Evolutionary conservation across 2,888 invertebrate species (phyloP).

Genomic region (Netelia melanura): DNA sequence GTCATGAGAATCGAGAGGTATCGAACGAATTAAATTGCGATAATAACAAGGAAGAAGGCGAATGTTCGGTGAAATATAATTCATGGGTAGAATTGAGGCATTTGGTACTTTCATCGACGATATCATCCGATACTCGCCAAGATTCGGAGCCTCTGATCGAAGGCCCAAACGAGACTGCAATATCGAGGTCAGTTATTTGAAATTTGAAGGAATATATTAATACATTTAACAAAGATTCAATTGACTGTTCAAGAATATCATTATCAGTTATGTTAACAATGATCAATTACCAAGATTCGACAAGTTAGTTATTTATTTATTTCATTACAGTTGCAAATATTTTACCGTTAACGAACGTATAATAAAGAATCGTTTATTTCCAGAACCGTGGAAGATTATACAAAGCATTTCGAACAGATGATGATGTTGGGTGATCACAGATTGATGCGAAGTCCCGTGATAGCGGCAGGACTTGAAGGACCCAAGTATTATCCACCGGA

Average conservation of each 20-base stretch:
- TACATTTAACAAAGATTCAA: too few relatives aligned
- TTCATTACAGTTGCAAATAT: not conserved
- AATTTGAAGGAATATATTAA: too few relatives aligned
- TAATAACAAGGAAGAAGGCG: slow-evolving; percentile 59
- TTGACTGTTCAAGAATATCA: too few relatives aligned
- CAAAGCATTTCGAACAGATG: slow-evolving; percentile 80
- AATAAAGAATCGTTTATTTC: slow-evolving; percentile 1
- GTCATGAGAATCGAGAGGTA: slow-evolving; percentile 49
- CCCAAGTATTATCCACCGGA: slow-evolving; percentile 82
- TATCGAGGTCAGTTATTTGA: slow-evolving; percentile 73
- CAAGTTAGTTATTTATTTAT: slow-evolving; percentile 24
- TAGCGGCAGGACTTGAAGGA: slow-evolving; percentile 78
- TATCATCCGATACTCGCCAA: slow-evolving; percentile 5
- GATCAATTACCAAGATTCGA: too few relatives aligned
- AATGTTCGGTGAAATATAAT: slow-evolving; percentile 71
- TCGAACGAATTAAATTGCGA: slow-evolving; percentile 57
- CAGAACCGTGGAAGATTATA: slow-evolving; percentile 80
- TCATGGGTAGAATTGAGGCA: slow-evolving; percentile 79
- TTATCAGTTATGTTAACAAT: too few relatives aligned
- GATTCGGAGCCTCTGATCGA: slow-evolving; percentile 55
- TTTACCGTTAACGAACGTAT: not conserved
- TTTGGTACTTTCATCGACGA: slow-evolving; percentile 70
- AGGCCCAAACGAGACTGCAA: slow-evolving; percentile 71
- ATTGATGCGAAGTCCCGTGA: slow-evolving; percentile 75
- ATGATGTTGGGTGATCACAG: slow-evolving; percentile 79